Evolutionary conservation across 1,140 invertebrate genomes (phyloP), one percentile per base, ranked within the genome.

Genomic region (Mizuhopecten yessoensis): DNA sequence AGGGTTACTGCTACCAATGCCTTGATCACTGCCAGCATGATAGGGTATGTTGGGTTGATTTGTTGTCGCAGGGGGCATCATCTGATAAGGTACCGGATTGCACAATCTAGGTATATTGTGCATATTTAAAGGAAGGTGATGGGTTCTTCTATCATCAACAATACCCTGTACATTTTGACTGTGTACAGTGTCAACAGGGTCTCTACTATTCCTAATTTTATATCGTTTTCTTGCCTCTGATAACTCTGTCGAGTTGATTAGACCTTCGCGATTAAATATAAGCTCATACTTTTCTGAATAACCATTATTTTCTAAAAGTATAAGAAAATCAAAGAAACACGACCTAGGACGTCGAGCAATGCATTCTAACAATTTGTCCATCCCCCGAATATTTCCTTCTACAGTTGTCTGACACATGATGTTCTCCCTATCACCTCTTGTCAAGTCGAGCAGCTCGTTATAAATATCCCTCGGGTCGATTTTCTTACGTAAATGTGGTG

Each of bases 281-380:
- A 29, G 17, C 3, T 75, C 1, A n/a, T 23, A 75, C 29, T 75
- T n/a, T 29, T 75, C 23, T 75, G 57, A 1, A 75, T 75, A 75
- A 3, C 29, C n/a, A 29, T n/a, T 7, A 5, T 75, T 75, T 75
- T 75, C 57, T 29, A 75, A 75, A n/a, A 75, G 1, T 75, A 75
- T n/a, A 5, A 75, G n/a, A 29, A 75, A 75, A 75, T 75, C 57
- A 75, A 75, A 75, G 57, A 75, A 75, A 75, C 57, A 75, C 29
- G 5, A 3, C n/a, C n/a, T 75, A 29, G 57, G 17, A 75, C 57
- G 57, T 75, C n/a, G n/a, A n/a, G 5, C n/a, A 75, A 75, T 75
- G n/a, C 57, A 75, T 29, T 75, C 57, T 17, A 75, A 75, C 17
- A 75, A 75, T 75, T 75, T 75, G 57, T 75, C 57, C 57, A 75